Evolutionary conservation across 2,113 vertebrate species (phyloP).

Genomic region (Theristicus caerulescens): DNA sequence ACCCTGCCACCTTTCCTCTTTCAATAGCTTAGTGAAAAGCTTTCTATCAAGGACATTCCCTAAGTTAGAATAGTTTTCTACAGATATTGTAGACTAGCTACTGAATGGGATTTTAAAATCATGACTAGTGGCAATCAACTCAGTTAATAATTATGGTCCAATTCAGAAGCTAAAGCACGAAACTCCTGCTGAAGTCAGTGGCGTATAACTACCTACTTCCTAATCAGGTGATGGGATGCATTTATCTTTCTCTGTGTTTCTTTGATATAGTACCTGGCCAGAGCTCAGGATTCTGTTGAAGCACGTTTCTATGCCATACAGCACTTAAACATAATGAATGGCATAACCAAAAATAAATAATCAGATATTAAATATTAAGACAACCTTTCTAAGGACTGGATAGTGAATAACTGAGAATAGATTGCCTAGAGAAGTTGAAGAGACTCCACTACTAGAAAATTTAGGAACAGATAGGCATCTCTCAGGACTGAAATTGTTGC

Average conservation of each 20-base stretch:
- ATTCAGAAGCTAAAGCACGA: background rate
- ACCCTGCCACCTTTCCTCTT: background rate
- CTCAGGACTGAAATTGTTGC: background rate
- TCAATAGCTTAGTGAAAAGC: background rate
- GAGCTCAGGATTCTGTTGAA: background rate
- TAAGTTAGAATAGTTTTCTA: background rate
- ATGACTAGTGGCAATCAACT: background rate
- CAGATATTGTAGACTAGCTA: background rate
- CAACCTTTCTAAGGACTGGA: background rate
- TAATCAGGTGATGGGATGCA: background rate
- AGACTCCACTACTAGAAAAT: background rate
- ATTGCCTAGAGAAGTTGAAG: background rate
- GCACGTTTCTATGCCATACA: background rate
- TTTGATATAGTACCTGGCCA: background rate
- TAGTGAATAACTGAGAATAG: background rate
- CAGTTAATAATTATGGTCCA: background rate
- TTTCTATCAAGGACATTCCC: background rate
- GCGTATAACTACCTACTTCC: background rate
- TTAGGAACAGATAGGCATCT: background rate
- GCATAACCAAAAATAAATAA: background rate
- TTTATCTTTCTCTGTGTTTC: background rate
- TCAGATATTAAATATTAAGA: background rate
- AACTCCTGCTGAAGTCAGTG: background rate
- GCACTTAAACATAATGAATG: background rate
- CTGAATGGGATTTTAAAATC: background rate